Evolutionary conservation across 2,113 vertebrate species (phyloP), one percentile per base, ranked within the genome.

Genomic region (Mesembrinibis cayennensis): DNA sequence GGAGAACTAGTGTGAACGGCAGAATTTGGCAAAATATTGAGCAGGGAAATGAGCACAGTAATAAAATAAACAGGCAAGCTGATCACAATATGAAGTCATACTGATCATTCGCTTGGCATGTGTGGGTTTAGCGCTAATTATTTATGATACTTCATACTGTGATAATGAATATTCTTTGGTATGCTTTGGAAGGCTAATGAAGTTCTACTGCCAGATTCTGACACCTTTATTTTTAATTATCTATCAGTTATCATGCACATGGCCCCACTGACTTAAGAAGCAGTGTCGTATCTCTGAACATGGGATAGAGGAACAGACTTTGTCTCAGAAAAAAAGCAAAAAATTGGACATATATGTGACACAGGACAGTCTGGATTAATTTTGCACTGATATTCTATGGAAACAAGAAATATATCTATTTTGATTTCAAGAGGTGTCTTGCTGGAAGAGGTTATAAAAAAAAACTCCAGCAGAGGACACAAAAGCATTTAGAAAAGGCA

Each of bases 401-500:
- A 87, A 59, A 55, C 30, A 93, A 84, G 70, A 65, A 69, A 76
- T 59, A 17, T 15, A 87, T 53, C 59, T 87, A 9, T 93, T 91
- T 81, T 87, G 81, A 93, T 94, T 92, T 82, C 49, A 32, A 92
- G 81, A 70, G 13, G 42, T 87, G 69, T 45, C 65, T 89, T 87
- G 42, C 66, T 79, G 70, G 78, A 91, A 79, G 34, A 71, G 42
- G 66, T 89, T 93, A 70, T 82, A 44, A 91, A 89, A 95, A 94
- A 87, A 81, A 85, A 86, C 93, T 95, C 95, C 83, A 94, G 42
- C 83, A 87, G 93, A 91, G 83, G 96, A 95, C 80, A 93, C 72
- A 92, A 82, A 95, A 87, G 86, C 65, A 61, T 93, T 96, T 84
- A 76, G 67, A 94, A 89, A 74, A 87, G 32, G 44, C 66, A 91